phyloP scores from a whole-genome alignment of 2,888 invertebrate genomes.

The Muschampia plurimacula region DNA sequence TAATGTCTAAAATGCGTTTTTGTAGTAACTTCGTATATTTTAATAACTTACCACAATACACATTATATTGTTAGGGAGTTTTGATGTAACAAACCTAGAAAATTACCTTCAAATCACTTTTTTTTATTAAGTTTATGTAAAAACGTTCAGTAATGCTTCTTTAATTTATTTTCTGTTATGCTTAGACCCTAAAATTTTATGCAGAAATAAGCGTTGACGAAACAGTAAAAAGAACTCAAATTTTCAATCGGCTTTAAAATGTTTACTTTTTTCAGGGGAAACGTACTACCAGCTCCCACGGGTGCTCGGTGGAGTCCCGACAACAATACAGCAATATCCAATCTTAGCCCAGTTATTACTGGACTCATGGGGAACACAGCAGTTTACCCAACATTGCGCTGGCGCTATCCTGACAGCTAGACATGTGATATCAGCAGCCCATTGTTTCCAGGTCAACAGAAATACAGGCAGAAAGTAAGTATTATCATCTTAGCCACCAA shows the following conservation, averaged over 20 bases:
- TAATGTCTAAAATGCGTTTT: too few species aligned
- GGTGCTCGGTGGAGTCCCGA: slow-evolving; percentile 72
- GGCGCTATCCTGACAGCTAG: slow-evolving; percentile 73
- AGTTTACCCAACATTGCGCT: slow-evolving; percentile 73
- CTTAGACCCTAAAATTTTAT: too few species aligned
- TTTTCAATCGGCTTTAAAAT: neutral
- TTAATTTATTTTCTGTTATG: too few species aligned
- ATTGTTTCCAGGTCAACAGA: slow-evolving; percentile 73
- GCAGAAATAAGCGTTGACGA: too few species aligned
- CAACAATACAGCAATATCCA: slow-evolving; percentile 69
- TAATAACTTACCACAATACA: too few species aligned
- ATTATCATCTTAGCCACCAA: neutral
- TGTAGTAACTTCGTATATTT: too few species aligned
- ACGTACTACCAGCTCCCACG: slow-evolving; percentile 54
- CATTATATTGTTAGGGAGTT: too few species aligned
- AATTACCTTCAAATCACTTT: too few species aligned
- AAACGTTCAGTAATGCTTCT: too few species aligned
- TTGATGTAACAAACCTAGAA: too few species aligned
- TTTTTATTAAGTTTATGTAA: too few species aligned
- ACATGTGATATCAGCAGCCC: slow-evolving; percentile 75
- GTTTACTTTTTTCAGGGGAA: slow-evolving; percentile 53
- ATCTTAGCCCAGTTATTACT: slow-evolving; percentile 71
- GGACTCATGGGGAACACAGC: slow-evolving; percentile 69
- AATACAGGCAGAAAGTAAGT: slow-evolving; percentile 72
- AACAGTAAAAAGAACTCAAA: neutral